Base-by-base conservation (phyloP, 2,888 invertebrate genomes). In the Buathra laborator region DNA sequence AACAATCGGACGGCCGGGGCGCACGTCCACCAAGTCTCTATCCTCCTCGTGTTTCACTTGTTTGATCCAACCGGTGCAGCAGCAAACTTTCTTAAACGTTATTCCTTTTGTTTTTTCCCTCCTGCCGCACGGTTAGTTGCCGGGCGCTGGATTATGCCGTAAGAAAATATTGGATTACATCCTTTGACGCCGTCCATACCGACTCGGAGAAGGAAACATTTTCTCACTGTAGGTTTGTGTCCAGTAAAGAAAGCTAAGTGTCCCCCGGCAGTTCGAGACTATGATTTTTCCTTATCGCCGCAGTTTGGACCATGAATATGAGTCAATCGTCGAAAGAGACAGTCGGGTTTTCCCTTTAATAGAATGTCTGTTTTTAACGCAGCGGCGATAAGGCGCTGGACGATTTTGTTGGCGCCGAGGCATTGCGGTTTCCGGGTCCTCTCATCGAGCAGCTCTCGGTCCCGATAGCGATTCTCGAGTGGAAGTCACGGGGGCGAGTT, bases 101-200 rank as follows among this genome's bases (percentile, higher is more conserved):
- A 72, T 81, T 75, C 66, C n/a, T 24, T 59, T 10, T n/a, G 12
- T 70, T 53, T 67, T 86, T 87, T 81, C 84, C 82, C 84, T 71
- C 79, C 56, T 85, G 81, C 88, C 89, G 88, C 86, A 86, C 89
- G 90, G 89, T 86, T 86, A 81, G 81, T 64, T 53, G 44, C 62
- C 70, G 84, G 67, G 83, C 37, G 71, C 85, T 87, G 87, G 37
- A 86, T 87, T 89, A 89, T 87, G 83, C 86, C 86, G 89, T 88
- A 85, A 80, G 84, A 90, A 92, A 92, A 91, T 92, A 93, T 93
- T 91, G 86, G 83, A 90, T 93, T 93, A 92, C 92, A 87, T 84
- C 86, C 90, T 92, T 93, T 92, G 92, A 91, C 89, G 87, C 71
- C 62, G 66, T 79, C 44, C n/a, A n/a, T 46, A 79, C 81, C 85